A percentile compares a stretch with the other conserved stretches of the same genome.
Evolutionary conservation across 2,797 vertebrate genomes (phyloP).

Genomic region (Pagetopsis macropterus): DNA sequence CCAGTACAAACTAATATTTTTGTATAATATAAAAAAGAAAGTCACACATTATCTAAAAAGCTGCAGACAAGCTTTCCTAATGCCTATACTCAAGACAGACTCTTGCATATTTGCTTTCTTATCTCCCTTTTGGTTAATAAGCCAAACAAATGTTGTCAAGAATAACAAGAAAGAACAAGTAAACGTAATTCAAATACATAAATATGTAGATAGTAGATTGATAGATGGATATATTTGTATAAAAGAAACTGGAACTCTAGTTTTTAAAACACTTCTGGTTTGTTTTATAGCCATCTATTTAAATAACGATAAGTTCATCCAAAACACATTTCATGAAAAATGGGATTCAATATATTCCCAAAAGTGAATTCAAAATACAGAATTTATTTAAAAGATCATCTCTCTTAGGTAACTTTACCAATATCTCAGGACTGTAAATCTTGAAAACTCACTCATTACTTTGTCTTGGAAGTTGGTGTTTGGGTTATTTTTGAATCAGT

Average conservation of each 20-base stretch:
- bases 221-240: too few species aligned
- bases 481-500: slow-evolving; percentile 3
- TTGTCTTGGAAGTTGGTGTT: slow-evolving; percentile 2
- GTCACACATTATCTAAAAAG: too few species aligned
- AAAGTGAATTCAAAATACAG: not conserved
- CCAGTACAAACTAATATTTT: not conserved
- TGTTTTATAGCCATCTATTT: not conserved
- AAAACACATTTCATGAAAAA: not conserved
- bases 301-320: too few species aligned
- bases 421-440: not conserved
- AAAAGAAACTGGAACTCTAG: too few species aligned
- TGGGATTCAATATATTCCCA: not conserved
- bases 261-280: not conserved
- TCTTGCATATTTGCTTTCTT: slow-evolving; percentile 10
- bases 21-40: not conserved
- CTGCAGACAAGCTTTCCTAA: too few species aligned
- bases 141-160: slow-evolving; percentile 19
- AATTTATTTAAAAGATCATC: not conserved
- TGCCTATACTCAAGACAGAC: too few species aligned
- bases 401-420: not conserved
- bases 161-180: not conserved
- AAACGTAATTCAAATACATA: slow-evolving; percentile 5
- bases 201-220: not conserved
- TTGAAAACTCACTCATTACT: not conserved
- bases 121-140: slow-evolving; percentile 5